Evolutionary conservation across 37 sponge, comb jelly and placozoan species (phyloP).

Genomic region (Spongilla lacustris): DNA sequence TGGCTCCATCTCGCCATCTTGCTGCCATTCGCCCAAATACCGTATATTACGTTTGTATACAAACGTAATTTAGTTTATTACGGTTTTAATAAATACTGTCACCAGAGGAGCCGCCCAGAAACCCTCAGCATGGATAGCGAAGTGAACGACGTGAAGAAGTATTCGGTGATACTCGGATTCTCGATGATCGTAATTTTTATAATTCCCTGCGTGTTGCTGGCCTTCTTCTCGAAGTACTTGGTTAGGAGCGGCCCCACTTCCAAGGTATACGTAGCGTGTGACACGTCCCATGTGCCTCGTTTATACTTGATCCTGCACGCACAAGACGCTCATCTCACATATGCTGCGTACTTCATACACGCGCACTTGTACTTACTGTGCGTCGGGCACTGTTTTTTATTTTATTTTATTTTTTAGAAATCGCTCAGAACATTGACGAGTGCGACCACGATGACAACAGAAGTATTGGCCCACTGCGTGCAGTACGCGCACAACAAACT

Average conservation of each 20-base stretch:
- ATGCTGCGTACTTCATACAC: background rate
- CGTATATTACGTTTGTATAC: background rate
- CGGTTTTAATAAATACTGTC: background rate
- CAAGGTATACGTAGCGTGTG: background rate
- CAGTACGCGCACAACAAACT: background rate
- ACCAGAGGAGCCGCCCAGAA: background rate
- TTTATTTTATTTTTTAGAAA: background rate
- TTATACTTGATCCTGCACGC: background rate
- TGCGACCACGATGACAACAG: background rate
- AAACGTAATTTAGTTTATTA: background rate
- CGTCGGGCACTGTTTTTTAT: background rate
- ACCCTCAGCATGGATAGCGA: background rate
- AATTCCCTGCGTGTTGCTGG: constrained; percentile 36
- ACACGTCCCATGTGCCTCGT: no score
- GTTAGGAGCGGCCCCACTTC: background rate
- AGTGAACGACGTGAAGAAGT: constrained; percentile 9
- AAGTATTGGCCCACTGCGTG: background rate
- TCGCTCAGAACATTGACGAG: background rate
- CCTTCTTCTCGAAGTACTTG: constrained; percentile 35
- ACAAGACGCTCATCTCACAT: no score
- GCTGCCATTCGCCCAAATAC: background rate
- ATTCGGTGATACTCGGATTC: constrained; percentile 38
- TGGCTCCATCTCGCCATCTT: background rate
- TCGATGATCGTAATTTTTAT: constrained; percentile 17
- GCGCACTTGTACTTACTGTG: background rate